A percentile compares a stretch with the other conserved stretches of the same genome.
These are phyloP conservation scores for Aphidoletes aphidimyza DNA, from an alignment of 2,888 invertebrate species.

Conservation along the genomic window DNA sequence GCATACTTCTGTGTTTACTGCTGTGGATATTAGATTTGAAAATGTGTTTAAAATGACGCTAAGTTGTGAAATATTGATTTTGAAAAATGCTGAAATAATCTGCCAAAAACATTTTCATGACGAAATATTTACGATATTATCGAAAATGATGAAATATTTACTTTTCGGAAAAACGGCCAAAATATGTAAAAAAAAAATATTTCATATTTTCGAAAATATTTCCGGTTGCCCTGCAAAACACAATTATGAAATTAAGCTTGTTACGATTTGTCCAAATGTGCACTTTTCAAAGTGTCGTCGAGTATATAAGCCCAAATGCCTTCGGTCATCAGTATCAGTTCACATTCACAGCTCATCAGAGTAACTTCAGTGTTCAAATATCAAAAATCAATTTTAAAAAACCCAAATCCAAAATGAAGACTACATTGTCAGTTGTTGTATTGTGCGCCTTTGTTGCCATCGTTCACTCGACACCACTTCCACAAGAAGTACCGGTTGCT, in stretches of 20 bases:
- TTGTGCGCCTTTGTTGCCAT: neutral
- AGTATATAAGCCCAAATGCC: neutral
- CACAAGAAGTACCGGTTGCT: neutral
- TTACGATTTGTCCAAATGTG: neutral
- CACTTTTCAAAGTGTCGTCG: neutral
- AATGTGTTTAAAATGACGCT: too few relatives aligned
- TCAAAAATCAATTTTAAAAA: neutral
- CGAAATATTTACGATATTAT: too few relatives aligned
- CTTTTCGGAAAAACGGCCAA: too few relatives aligned
- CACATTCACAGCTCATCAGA: constrained; percentile 1
- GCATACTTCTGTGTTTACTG: too few relatives aligned
- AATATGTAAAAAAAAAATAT: too few relatives aligned
- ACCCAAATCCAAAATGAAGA: constrained; percentile 5
- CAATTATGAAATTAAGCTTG: neutral
- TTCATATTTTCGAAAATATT: too few relatives aligned
- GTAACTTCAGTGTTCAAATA: neutral
- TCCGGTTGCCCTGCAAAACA: too few relatives aligned
- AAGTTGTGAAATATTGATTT: too few relatives aligned
- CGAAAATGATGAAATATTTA: too few relatives aligned
- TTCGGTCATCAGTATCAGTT: neutral
- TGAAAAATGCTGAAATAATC: too few relatives aligned
- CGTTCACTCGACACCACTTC: neutral
- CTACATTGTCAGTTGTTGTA: neutral
- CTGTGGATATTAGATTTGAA: too few relatives aligned
- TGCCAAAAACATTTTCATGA: too few relatives aligned